Evolutionary conservation across 1,140 invertebrate species (phyloP).

Genomic region (Uloborus diversus): DNA sequence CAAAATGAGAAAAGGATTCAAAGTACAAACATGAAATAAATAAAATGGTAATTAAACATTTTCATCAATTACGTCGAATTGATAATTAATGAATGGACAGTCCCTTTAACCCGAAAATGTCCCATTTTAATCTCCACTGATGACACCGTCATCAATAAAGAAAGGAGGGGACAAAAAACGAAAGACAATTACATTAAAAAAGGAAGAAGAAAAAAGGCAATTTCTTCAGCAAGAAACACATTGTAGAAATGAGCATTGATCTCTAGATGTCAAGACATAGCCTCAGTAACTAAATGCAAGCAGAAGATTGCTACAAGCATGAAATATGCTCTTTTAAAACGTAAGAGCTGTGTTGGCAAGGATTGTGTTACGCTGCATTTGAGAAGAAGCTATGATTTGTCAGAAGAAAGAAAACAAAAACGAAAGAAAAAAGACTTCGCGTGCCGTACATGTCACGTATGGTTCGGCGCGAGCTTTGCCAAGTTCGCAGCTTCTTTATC

Average conservation of each 20-base stretch:
- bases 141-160: background rate
- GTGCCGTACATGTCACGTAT: background rate
- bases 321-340: slow-evolving; percentile 34
- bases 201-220: background rate
- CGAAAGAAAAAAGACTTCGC: background rate
- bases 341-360: background rate
- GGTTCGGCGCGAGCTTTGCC: background rate
- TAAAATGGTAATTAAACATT: too few relatives aligned
- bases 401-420: too few relatives aligned
- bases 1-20: too few relatives aligned
- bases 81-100: too few relatives aligned
- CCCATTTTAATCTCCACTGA: too few relatives aligned
- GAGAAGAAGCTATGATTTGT: background rate
- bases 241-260: slow-evolving; percentile 23
- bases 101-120: too few relatives aligned
- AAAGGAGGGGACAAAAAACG: background rate
- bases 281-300: slow-evolving; percentile 34
- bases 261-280: slow-evolving; percentile 30
- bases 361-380: slow-evolving; percentile 3
- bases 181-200: background rate
- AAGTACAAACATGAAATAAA: too few relatives aligned
- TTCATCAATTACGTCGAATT: too few relatives aligned
- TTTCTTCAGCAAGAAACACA: slow-evolving; percentile 1
- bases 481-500: background rate
- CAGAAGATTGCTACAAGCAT: slow-evolving; percentile 14